Conservation (phyloP, 1,140 invertebrate genomes). For the Oscheius sp. region DNA sequence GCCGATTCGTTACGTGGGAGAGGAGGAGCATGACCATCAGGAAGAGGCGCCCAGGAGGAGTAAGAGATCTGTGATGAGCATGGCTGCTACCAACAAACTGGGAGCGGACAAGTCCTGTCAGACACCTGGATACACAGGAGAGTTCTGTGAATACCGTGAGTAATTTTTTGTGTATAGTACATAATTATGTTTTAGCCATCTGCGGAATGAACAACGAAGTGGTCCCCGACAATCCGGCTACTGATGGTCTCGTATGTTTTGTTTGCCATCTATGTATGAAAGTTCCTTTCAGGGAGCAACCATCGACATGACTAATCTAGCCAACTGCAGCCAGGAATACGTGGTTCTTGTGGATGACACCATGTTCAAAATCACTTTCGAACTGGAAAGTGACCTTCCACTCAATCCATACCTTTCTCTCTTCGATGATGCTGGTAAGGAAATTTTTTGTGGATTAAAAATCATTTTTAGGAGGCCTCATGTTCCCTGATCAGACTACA, state of each 20-base stretch:
- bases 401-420: slow-evolving; percentile 28
- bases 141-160: slow-evolving; percentile 25
- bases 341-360: slow-evolving; percentile 36
- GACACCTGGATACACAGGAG: slow-evolving; percentile 34
- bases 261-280: background rate
- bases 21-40: background rate
- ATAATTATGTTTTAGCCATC: slow-evolving; percentile 12
- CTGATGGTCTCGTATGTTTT: background rate
- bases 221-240: slow-evolving; percentile 2
- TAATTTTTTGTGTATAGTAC: slow-evolving; percentile 1
- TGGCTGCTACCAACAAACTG: background rate
- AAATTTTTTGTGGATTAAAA: background rate
- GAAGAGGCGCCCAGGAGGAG: background rate
- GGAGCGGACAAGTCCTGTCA: slow-evolving; percentile 17
- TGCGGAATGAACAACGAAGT: slow-evolving; percentile 15
- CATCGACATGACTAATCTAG: slow-evolving; percentile 15
- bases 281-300: background rate
- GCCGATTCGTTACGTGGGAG: background rate
- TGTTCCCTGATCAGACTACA: background rate
- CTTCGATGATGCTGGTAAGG: background rate
- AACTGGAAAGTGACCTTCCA: slow-evolving; percentile 12
- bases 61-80: slow-evolving; percentile 1
- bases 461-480: background rate
- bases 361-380: slow-evolving; percentile 24
- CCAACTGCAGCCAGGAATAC: slow-evolving; percentile 16